Percentiles rank a stretch among this genome's conserved stretches.
phyloP scores from a whole-genome alignment of 2,113 vertebrate species.

The Phaetusa simplex region DNA sequence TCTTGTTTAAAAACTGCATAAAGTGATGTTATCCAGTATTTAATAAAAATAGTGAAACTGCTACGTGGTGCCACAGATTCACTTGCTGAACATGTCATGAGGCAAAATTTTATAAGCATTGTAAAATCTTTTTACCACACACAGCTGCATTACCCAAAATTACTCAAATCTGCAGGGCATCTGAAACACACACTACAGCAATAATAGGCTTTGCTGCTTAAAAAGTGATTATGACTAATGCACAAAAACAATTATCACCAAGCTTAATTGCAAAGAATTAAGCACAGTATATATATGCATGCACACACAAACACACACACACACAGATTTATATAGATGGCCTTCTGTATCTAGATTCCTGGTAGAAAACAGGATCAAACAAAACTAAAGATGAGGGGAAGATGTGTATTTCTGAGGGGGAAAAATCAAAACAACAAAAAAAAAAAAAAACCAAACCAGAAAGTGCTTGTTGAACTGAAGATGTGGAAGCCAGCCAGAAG shows the following conservation, averaged over 20 bases:
- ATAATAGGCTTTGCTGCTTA: conserved; percentile 76
- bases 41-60: conserved; percentile 60
- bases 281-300: background rate
- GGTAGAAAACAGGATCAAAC: background rate
- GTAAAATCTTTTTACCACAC: conserved; percentile 80
- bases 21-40: conserved; percentile 31
- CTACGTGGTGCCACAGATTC: conserved; percentile 49
- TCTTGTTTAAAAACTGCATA: conserved; percentile 60
- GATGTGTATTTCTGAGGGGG: background rate
- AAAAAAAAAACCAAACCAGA: background rate
- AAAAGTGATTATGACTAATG: conserved; percentile 78
- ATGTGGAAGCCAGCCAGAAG: background rate
- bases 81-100: conserved; percentile 72
- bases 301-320: background rate
- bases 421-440: background rate
- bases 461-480: background rate
- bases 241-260: conserved; percentile 71
- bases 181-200: conserved; percentile 63
- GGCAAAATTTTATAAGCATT: conserved; percentile 74
- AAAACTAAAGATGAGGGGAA: background rate
- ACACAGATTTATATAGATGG: background rate
- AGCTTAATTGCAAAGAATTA: conserved; percentile 69
- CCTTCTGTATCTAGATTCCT: background rate
- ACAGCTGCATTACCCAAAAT: conserved; percentile 76
- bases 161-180: conserved; percentile 77